Base-by-base conservation (phyloP, 2,888 invertebrate species). In the Melangyna quadrimaculata region DNA sequence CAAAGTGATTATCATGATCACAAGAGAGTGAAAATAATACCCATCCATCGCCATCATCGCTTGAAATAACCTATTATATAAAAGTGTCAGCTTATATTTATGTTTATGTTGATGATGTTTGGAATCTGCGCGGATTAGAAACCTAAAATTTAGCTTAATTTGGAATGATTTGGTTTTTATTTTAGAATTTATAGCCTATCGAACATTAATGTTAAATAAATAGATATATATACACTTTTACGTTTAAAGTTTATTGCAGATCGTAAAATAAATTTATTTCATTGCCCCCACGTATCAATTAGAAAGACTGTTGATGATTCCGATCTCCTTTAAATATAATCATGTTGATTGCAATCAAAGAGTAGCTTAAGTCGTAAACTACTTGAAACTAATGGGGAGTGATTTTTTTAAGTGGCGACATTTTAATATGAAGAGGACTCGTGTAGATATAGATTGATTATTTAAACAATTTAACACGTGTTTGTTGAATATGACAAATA, bases 201-300 rank as follows among this genome's bases (percentile, higher is more conserved):
- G 65, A 65, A 45, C 51, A 65, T 29, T n/a, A 14, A 65, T 65
- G 29, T 45, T 65, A 22, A 65, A 67, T 35, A 51, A 48, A 67
- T 67, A 57, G 27, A 35, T 22, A 19, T 8, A 53, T 2, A 27
- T 43, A 17, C 17, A 43, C 32, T 43, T 59, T 29, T 8, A 14
- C 7, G 29, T 35, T 63, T 35, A 27, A 48, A 63, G 40, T 78
- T 78, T 63, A 78, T 71, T 61, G 45, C n/a, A 12, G 35, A 32
- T 78, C 78, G 63, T 78, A 55, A 78, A 78, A 71, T 48, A 45
- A 35, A 63, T 78, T 78, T 72, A 72, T 78, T 65, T 57, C 35
- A 45, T 57, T 67, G 45, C 67, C 43, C 40, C 65, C 74, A 74
- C 40, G 45, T 63, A 40, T 37, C 35, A 37, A 59, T 59, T 59